phyloP scores from a whole-genome alignment of 2,888 invertebrate genomes.

The Lepidocyrtinus sp. region DNA sequence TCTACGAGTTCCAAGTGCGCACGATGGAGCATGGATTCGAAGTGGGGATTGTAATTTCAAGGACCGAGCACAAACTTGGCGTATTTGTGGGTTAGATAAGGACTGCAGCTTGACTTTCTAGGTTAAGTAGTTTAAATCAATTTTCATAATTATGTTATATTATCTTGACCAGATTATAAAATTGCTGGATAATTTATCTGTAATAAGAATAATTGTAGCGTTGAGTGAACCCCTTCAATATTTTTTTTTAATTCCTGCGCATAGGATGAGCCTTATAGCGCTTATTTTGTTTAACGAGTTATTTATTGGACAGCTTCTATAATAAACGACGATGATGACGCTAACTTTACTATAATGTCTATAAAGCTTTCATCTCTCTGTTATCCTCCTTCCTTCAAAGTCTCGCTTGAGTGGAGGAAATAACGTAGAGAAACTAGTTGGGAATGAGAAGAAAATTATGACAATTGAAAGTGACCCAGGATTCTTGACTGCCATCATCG shows the following conservation, averaged over 20 bases:
- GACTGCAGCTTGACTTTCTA: constrained; percentile 35
- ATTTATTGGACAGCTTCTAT: too few relatives aligned
- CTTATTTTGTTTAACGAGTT: not conserved
- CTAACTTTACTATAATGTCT: not conserved
- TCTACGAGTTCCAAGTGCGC: constrained; percentile 51
- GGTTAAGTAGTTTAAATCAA: not conserved
- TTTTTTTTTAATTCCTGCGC: too few relatives aligned
- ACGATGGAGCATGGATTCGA: constrained; percentile 60
- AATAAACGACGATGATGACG: not conserved
- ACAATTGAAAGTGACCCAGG: constrained; percentile 55
- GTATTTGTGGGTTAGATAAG: constrained; percentile 58
- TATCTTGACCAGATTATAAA: too few relatives aligned
- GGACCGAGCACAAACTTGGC: constrained; percentile 58
- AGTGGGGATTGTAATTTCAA: constrained; percentile 61
- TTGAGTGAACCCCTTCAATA: not conserved
- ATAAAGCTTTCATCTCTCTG: not conserved
- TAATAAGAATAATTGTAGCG: too few relatives aligned
- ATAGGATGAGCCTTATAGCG: too few relatives aligned
- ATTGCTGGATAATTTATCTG: too few relatives aligned
- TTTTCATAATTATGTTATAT: too few relatives aligned
- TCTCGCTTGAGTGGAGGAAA: not conserved
- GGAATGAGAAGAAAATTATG: constrained; percentile 39
- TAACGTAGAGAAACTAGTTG: not conserved
- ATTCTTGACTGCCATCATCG: constrained; percentile 51
- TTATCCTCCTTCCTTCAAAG: not conserved